Evolutionary conservation across 2,113 vertebrate species (phyloP).

Genomic region (Oostethus manadensis): DNA sequence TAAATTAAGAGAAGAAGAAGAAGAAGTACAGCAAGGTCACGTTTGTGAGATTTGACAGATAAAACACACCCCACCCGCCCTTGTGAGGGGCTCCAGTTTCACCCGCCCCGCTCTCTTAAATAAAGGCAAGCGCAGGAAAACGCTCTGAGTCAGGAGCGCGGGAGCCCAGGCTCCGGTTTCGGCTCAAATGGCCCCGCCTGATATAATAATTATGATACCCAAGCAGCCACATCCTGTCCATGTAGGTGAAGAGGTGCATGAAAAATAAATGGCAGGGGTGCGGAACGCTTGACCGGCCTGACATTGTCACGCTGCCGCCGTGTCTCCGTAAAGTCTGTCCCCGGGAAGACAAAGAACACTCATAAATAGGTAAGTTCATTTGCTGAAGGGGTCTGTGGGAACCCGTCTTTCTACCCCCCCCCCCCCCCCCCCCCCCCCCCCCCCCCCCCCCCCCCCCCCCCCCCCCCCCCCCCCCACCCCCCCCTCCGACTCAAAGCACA

Average conservation of each 20-base stretch:
- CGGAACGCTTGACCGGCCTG: slow-evolving; percentile 46
- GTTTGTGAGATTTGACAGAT: slow-evolving; percentile 59
- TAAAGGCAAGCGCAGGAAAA: slow-evolving; percentile 54
- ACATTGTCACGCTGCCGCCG: slow-evolving; percentile 48
- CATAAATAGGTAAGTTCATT: slow-evolving; percentile 65
- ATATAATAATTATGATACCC: slow-evolving; percentile 72
- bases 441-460: slow-evolving; percentile 37
- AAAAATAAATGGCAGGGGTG: slow-evolving; percentile 57
- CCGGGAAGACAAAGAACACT: slow-evolving; percentile 14
- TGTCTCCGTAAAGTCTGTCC: slow-evolving; percentile 37
- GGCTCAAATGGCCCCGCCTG: slow-evolving; percentile 54
- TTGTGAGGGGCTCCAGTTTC: slow-evolving; percentile 50
- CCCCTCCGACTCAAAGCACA: slow-evolving; percentile 63
- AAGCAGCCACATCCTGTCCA: slow-evolving; percentile 58
- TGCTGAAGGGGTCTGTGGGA: slow-evolving; percentile 67
- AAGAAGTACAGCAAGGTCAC: slow-evolving; percentile 44
- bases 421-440: slow-evolving; percentile 23
- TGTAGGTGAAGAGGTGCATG: slow-evolving; percentile 52
- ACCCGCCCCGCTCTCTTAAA: slow-evolving; percentile 52
- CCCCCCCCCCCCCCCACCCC: slow-evolving; percentile 27
- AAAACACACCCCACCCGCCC: slow-evolving; percentile 39
- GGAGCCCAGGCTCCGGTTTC: slow-evolving; percentile 51
- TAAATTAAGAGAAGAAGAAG: slow-evolving; percentile 2
- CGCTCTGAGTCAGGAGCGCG: slow-evolving; percentile 44
- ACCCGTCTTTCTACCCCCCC: slow-evolving; percentile 50